These are phyloP conservation scores for Trichechus manatus DNA, from an alignment of 2,113 vertebrate species.

Conservation along the genomic window DNA sequence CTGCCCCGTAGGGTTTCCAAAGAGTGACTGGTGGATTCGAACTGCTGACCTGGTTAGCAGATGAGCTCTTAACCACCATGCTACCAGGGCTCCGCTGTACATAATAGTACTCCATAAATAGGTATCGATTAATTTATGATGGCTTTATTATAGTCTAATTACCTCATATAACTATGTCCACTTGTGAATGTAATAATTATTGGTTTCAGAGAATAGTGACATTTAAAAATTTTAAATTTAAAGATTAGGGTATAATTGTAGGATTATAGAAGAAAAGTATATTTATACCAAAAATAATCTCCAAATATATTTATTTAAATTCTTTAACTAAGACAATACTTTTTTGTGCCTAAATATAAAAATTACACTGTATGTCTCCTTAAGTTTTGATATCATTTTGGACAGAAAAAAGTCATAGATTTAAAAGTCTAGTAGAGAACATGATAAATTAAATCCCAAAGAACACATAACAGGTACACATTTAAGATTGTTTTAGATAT, in stretches of 20 bases:
- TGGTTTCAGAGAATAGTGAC: slow-evolving; percentile 57
- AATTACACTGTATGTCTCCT: background rate
- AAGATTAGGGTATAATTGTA: background rate
- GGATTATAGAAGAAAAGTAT: background rate
- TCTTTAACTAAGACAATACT: background rate
- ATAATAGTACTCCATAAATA: slow-evolving; percentile 43
- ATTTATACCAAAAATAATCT: background rate
- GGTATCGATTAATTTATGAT: slow-evolving; percentile 69
- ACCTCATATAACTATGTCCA: slow-evolving; percentile 59
- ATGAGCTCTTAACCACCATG: too few species aligned
- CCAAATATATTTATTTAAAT: background rate
- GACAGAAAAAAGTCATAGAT: background rate
- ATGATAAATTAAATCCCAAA: background rate
- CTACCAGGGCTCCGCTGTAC: background rate
- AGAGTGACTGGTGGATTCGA: too few species aligned
- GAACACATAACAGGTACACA: background rate
- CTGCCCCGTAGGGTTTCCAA: too few species aligned
- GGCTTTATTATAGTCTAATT: slow-evolving; percentile 63
- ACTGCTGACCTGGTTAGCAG: too few species aligned
- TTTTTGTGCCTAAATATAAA: background rate
- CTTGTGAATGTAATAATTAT: slow-evolving; percentile 70
- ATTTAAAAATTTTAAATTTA: slow-evolving; percentile 53
- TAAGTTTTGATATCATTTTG: background rate
- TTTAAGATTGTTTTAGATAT: slow-evolving; percentile 34
- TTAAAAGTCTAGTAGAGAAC: background rate